Evolutionary conservation across 2,797 vertebrate genomes (phyloP).

Genomic region (Dipus sagitta): DNA sequence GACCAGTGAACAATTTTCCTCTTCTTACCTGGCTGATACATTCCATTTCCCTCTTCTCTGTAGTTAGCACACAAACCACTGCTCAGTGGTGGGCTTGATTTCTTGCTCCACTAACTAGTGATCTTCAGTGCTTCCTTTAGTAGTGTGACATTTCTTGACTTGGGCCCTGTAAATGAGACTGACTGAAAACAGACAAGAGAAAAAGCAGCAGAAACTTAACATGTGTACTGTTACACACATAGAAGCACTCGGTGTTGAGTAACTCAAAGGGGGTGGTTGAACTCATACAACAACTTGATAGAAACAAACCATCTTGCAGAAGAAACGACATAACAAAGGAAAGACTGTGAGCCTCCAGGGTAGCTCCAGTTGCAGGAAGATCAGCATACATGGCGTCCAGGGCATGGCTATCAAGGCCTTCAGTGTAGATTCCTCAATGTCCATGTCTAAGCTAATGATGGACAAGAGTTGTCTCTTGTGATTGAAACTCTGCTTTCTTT

Average conservation of each 20-base stretch:
- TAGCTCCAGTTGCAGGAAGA: not conserved
- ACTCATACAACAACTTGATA: not conserved
- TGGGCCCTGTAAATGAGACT: not conserved
- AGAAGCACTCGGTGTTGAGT: no score
- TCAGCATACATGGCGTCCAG: not conserved
- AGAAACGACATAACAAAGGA: not conserved
- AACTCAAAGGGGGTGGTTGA: not conserved
- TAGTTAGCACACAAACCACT: not conserved
- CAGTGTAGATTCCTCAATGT: not conserved
- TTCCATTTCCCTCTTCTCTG: not conserved
- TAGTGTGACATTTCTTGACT: not conserved
- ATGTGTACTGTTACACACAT: not conserved
- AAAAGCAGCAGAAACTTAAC: not conserved
- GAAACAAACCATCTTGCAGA: not conserved
- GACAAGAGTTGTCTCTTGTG: not conserved
- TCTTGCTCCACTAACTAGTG: not conserved
- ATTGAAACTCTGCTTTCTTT: not conserved
- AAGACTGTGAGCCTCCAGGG: not conserved
- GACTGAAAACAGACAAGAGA: not conserved
- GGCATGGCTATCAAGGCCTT: not conserved
- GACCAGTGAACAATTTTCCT: not conserved
- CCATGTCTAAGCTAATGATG: not conserved
- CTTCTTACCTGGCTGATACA: no score
- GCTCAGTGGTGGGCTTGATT: fast-evolving
- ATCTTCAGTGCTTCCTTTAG: not conserved